Evolutionary conservation across 2,797 vertebrate species (phyloP).

Genomic region (Sebastes flavidus): DNA sequence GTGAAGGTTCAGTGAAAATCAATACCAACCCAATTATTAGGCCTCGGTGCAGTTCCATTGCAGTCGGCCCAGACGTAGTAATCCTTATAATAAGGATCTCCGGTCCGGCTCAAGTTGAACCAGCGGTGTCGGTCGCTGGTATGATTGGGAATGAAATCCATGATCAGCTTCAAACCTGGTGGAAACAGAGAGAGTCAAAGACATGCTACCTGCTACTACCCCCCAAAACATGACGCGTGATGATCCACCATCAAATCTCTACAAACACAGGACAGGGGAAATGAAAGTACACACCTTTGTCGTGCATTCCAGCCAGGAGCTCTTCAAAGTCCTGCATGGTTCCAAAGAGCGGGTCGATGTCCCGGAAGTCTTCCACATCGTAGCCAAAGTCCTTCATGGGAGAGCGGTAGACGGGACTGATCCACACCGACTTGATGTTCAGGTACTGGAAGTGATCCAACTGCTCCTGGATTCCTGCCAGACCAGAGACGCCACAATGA

Average conservation of each 20-base stretch:
- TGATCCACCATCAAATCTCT: neutral
- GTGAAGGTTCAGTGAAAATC: neutral
- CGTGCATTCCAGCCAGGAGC: conserved; percentile 89
- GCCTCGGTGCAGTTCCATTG: conserved; percentile 68
- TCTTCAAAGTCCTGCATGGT: conserved; percentile 94
- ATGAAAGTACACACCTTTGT: conserved; percentile 81
- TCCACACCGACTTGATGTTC: conserved; percentile 92
- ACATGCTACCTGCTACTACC: neutral
- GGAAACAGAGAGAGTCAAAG: neutral
- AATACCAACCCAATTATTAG: conserved; percentile 94
- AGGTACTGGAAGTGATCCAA: conserved; percentile 88
- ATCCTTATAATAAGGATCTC: conserved; percentile 87
- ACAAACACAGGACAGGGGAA: neutral
- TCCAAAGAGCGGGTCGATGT: conserved; percentile 92
- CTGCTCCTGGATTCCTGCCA: conserved; percentile 89
- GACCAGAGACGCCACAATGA: neutral
- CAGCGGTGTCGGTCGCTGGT: conserved; percentile 93
- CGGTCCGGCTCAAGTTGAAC: conserved; percentile 91
- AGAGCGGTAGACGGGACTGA: conserved; percentile 93
- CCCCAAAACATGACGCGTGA: neutral
- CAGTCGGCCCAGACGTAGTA: conserved; percentile 96
- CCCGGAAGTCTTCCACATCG: conserved; percentile 91
- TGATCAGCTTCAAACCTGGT: conserved; percentile 93
- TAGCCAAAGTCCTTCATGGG: conserved; percentile 91
- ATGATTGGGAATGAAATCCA: conserved; percentile 98